Base-by-base conservation (phyloP, 2,888 invertebrate species). In the Brachyptera putata region DNA sequence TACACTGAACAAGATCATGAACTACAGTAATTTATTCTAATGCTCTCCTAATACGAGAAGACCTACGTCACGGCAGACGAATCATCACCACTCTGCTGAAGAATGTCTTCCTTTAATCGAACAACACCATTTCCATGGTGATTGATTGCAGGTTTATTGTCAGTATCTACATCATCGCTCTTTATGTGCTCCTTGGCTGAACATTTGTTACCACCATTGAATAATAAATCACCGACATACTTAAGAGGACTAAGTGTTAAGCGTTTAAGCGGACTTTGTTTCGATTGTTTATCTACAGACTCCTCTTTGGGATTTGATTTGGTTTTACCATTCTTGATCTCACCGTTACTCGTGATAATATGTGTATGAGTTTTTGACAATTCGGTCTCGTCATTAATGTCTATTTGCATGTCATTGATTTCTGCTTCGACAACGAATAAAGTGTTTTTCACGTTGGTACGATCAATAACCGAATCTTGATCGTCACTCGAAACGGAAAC, bases 141-240 rank as follows among this genome's bases (percentile, higher is more conserved):
- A 46, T 46, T 22, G 11, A 46, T 46, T 1, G 21, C 7, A 3
- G 25, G 18, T 18, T 34, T 36, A 13, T 53, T 34, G 14, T 26
- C 50, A 5, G 9, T n/a, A 13, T 30, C 53, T 14, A 16, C 21
- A 16, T 53, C 53, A 18, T 36, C 53, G n/a, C n/a, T n/a, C n/a
- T n/a, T n/a, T n/a, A n/a, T n/a, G n/a, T n/a, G n/a, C n/a, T n/a
- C 50, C 37, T 56, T 25, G 49, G 22, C 43, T n/a, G 34, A 11
- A 26, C 74, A 73, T 24, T 68, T 71, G 61, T 63, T 34, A 13
- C 46, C 58, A 46, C 43, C 71, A 68, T 66, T 71, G 68, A 74
- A 74, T 62, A 78, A 71, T 48, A 77, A 74, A 62, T 73, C 75
- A 60, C 76, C 75, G 64, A 78, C 74, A n/a, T 73, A 72, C 66